Evolutionary conservation across 2,888 invertebrate species (phyloP).

Genomic region (Psococerastis gibbosa): DNA sequence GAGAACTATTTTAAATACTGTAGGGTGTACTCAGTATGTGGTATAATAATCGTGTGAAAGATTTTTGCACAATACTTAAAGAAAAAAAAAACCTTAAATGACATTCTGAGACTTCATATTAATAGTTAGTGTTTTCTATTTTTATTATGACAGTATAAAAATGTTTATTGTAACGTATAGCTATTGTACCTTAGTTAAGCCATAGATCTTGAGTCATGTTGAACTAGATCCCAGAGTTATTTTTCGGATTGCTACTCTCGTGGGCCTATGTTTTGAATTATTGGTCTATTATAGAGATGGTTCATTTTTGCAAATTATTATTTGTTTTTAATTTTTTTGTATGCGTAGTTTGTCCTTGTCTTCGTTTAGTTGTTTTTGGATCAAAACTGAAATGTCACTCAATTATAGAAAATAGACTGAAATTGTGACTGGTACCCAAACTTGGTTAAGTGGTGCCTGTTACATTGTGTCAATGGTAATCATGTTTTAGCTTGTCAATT

Average conservation of each 20-base stretch:
- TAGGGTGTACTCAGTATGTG: too few species aligned
- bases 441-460: too few species aligned
- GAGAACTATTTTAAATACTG: too few species aligned
- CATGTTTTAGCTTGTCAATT: too few species aligned
- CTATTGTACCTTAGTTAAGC: constrained; percentile 3
- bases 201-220: constrained; percentile 8
- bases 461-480: too few species aligned
- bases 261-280: not conserved
- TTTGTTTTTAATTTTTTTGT: not conserved
- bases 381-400: not conserved
- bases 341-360: not conserved
- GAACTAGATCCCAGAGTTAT: constrained; percentile 6
- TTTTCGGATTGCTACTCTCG: not conserved
- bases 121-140: constrained; percentile 6
- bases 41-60: not conserved
- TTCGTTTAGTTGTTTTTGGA: not conserved
- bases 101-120: not conserved
- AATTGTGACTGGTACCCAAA: too few species aligned
- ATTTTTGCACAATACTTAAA: not conserved
- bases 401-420: too few species aligned
- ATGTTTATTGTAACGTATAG: constrained; percentile 7
- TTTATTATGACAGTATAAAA: constrained; percentile 9
- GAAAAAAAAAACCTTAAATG: not conserved
- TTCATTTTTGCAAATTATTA: not conserved
- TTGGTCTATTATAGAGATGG: not conserved